Base-by-base conservation (phyloP, 2,113 vertebrate species). In the Oreocharis arfaki region DNA sequence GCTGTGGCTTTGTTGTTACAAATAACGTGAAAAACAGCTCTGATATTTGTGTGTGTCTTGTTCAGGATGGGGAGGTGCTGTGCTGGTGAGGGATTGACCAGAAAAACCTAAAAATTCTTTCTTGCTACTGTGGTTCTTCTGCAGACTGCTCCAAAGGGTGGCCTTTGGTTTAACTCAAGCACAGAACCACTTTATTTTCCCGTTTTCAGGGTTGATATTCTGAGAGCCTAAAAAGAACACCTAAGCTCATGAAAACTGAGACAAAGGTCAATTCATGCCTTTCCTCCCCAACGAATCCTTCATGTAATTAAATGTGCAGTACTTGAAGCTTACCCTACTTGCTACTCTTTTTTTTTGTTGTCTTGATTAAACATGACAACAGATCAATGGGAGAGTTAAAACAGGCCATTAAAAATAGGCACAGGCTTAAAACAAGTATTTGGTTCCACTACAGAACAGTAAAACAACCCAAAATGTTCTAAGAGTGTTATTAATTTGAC, bases 361-460 rank as follows among this genome's bases (percentile, higher is more conserved):
- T 82, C 94, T 85, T 90, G 84, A 96, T 94, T 94, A 92, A 94
- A 95, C 79, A 89, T 73, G 85, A 94, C 90, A 92, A 92, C 84
- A 92, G 88, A 97, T 96, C 90, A 87, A 94, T 96, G 56, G 9
- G 47, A 86, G 59, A 91, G 84, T 76, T 61, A 85, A 96, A 94
- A 5, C 42, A 93, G 50, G 57, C 74, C 65, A 65, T 87, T 93
- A 91, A 91, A 89, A 83, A 86, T 23, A 85, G 87, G 59, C 55
- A 63, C 22, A 57, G 35, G 46, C 63, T 95, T 74, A 85, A 83
- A 21, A 39, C 47, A 85, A 67, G 67, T 44, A 12, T 63, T 94
- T 26, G 19, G 37, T 88, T 93, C 85, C 84, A 77, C 63, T 91
- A 1, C 6, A 8, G 76, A 59, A 77, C 35, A 63, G 65, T 44